phyloP scores from a whole-genome alignment of 2,888 invertebrate species.

The Crossocerus cetratus region DNA sequence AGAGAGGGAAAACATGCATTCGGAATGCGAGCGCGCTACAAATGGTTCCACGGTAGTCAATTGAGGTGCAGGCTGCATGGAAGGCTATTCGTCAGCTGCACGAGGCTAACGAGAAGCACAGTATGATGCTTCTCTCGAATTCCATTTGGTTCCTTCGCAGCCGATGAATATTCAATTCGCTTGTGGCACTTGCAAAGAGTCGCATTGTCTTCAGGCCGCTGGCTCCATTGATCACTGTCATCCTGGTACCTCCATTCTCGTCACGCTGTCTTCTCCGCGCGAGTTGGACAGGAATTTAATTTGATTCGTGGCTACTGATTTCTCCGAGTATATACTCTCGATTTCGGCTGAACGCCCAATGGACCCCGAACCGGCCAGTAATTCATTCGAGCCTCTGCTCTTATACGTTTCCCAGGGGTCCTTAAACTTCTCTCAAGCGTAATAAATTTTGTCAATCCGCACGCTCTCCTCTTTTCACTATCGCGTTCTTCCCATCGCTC shows the following conservation, averaged over 20 bases:
- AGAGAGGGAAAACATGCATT: conserved; percentile 4
- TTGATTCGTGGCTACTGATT: conserved; percentile 50
- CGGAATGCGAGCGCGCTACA: conserved; percentile 2
- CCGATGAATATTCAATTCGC: conserved; percentile 57
- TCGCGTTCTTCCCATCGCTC: too few relatives aligned
- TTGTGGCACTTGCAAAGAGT: too few relatives aligned
- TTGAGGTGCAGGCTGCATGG: too few relatives aligned
- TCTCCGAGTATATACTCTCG: conserved; percentile 42
- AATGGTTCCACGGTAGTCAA: background rate
- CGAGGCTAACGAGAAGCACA: conserved; percentile 24
- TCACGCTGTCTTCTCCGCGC: background rate
- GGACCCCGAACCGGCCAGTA: conserved; percentile 16
- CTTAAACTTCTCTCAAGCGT: conserved; percentile 30
- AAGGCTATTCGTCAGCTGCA: conserved; percentile 7
- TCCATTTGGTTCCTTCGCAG: conserved; percentile 37
- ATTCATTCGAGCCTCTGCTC: conserved; percentile 25
- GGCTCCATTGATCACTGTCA: too few relatives aligned
- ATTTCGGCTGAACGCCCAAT: conserved; percentile 43
- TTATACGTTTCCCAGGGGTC: conserved; percentile 28
- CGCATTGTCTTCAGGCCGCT: too few relatives aligned
- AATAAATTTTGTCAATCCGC: conserved; percentile 7
- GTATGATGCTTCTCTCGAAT: conserved; percentile 22
- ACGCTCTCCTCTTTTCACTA: too few relatives aligned
- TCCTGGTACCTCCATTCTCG: background rate
- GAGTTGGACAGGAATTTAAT: conserved; percentile 46